These are phyloP conservation scores for Manis crassicaudata DNA, from an alignment of 2,797 vertebrate species.

Conservation along the genomic window DNA sequence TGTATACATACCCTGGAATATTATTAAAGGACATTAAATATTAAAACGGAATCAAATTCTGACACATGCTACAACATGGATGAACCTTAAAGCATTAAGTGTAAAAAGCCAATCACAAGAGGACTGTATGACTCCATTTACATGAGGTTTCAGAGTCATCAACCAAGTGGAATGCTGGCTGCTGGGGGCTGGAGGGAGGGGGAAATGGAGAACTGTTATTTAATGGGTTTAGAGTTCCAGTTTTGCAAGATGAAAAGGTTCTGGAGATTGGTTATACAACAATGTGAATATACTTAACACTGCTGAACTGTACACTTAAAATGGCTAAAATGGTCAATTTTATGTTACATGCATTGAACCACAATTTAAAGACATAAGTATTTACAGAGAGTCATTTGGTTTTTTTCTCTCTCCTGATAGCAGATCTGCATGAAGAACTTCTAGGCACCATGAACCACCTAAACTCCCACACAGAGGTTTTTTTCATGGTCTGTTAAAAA, in stretches of 20 bases:
- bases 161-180: background rate
- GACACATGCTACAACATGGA: background rate
- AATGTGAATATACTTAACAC: background rate
- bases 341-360: background rate
- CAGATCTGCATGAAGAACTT: background rate
- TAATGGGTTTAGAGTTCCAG: background rate
- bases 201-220: background rate
- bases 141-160: background rate
- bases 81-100: background rate
- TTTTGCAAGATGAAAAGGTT: background rate
- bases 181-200: background rate
- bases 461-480: background rate
- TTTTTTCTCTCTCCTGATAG: background rate
- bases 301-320: background rate
- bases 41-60: background rate
- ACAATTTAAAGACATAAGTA: background rate
- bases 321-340: background rate
- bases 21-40: background rate
- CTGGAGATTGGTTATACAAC: background rate
- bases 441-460: background rate
- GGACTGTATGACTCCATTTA: background rate
- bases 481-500: slow-evolving; percentile 27
- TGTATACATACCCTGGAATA: background rate
- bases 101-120: background rate
- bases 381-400: background rate